Evolutionary conservation across 1,140 invertebrate genomes (phyloP).

Genomic region (Hyles euphorbiae): DNA sequence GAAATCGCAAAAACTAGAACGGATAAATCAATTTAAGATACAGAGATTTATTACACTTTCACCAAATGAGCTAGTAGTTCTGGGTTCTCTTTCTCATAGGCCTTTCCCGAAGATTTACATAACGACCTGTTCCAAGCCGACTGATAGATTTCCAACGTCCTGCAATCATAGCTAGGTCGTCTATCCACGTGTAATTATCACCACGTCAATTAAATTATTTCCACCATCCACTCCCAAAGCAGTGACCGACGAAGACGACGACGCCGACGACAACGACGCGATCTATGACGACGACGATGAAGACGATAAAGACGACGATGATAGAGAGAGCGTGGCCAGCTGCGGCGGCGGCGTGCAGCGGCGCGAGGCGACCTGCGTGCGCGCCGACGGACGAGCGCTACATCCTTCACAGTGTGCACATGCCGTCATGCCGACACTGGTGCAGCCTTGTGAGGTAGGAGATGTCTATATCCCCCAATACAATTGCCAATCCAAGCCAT

Average conservation of each 20-base stretch:
- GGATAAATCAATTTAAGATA: no score
- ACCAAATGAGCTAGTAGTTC: no score
- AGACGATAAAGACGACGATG: conserved; percentile 34
- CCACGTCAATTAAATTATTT: background rate
- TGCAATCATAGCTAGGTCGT: no score
- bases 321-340: conserved; percentile 33
- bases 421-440: conserved; percentile 52
- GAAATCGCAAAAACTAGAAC: no score
- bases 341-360: conserved; percentile 69
- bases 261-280: conserved; percentile 50
- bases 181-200: background rate
- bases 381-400: conserved; percentile 50
- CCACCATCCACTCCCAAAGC: background rate
- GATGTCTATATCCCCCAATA: background rate
- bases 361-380: conserved; percentile 56
- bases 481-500: no score
- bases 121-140: no score
- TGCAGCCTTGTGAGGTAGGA: conserved; percentile 68
- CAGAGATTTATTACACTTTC: no score
- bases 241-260: conserved; percentile 44
- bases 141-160: no score
- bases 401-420: conserved; percentile 58
- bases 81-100: no score
- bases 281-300: conserved; percentile 44
- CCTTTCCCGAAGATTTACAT: no score